phyloP scores from a whole-genome alignment of 2,113 vertebrate species.

The Drymodes brunneopygia region DNA sequence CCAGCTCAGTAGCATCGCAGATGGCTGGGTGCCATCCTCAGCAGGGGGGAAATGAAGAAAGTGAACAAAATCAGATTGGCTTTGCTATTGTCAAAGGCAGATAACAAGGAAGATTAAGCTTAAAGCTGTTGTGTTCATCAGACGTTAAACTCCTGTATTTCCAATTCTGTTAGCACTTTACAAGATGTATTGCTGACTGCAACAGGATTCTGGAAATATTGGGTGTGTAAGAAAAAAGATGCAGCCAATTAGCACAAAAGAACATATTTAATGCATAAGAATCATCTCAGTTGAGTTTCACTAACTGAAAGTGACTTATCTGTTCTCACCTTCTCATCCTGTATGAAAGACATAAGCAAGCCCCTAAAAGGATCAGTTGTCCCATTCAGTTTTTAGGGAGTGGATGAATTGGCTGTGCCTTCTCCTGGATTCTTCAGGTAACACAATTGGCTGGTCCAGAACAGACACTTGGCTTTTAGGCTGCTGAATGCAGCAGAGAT shows the following conservation, averaged over 20 bases:
- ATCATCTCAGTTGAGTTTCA: background rate
- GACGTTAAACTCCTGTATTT: background rate
- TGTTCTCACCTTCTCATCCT: background rate
- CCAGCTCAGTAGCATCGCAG: background rate
- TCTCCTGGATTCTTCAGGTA: background rate
- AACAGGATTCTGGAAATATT: background rate
- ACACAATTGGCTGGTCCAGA: background rate
- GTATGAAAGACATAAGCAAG: background rate
- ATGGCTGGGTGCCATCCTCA: background rate
- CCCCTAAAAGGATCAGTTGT: background rate
- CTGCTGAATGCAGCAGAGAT: background rate
- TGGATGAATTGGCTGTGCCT: background rate
- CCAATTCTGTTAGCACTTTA: background rate
- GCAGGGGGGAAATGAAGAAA: slow-evolving; percentile 9
- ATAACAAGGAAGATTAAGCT: background rate
- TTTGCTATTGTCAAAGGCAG: slow-evolving; percentile 19
- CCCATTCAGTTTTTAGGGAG: background rate
- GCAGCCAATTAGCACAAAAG: background rate
- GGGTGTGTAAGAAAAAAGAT: background rate
- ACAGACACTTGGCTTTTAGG: background rate
- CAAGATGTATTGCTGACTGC: background rate
- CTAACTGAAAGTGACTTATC: background rate
- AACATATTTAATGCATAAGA: background rate
- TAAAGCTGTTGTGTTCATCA: background rate
- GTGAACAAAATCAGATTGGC: background rate